A percentile compares a stretch with the other conserved stretches of the same genome.
phyloP scores from a whole-genome alignment of 2,797 vertebrate genomes.

The Pelobates cultripes region DNA sequence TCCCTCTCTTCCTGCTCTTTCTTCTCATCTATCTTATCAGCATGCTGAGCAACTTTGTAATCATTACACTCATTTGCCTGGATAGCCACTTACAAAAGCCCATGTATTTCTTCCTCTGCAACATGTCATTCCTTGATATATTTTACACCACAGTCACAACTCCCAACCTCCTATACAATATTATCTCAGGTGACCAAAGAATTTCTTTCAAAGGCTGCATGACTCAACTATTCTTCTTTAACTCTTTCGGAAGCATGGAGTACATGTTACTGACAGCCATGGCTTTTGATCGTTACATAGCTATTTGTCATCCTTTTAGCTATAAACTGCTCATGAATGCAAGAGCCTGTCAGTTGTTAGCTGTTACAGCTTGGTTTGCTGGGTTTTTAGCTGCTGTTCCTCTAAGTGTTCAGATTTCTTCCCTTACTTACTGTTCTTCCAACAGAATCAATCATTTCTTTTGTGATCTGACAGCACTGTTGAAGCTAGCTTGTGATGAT shows the following conservation, averaged over 20 bases:
- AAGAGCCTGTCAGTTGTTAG: neutral
- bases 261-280: slow-evolving; percentile 41
- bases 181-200: slow-evolving; percentile 56
- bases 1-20: slow-evolving; percentile 57
- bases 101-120: slow-evolving; percentile 67
- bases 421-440: slow-evolving; percentile 23
- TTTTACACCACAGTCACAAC: slow-evolving; percentile 64
- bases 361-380: slow-evolving; percentile 1
- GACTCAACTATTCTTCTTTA: slow-evolving; percentile 65
- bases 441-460: slow-evolving; percentile 3
- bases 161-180: slow-evolving; percentile 60
- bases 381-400: slow-evolving; percentile 10
- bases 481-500: slow-evolving; percentile 35
- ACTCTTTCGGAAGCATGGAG: slow-evolving; percentile 7
- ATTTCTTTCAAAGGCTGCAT: slow-evolving; percentile 63
- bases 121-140: slow-evolving; percentile 64
- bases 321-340: slow-evolving; percentile 23
- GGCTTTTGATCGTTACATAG: slow-evolving; percentile 43
- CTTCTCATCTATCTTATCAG: slow-evolving; percentile 59
- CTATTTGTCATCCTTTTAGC: slow-evolving; percentile 30
- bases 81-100: slow-evolving; percentile 61
- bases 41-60: slow-evolving; percentile 56
- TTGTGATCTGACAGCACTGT: slow-evolving; percentile 16
- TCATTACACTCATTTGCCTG: slow-evolving; percentile 60
- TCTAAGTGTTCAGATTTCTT: neutral